These are phyloP conservation scores for Tretioscincus oriximinensis DNA, from an alignment of 2,113 vertebrate genomes.

Conservation along the genomic window DNA sequence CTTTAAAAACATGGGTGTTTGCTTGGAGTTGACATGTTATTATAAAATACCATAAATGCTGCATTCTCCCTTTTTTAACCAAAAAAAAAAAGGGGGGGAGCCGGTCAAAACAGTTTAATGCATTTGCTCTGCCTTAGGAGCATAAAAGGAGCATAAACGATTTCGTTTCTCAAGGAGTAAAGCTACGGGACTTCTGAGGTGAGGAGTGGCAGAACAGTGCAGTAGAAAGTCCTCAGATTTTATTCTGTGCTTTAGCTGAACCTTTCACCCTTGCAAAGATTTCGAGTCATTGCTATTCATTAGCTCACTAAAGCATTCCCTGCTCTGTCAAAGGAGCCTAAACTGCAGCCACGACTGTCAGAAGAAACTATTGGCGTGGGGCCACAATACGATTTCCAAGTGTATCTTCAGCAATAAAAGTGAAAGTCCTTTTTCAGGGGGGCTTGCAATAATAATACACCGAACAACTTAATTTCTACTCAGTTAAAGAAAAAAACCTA, in stretches of 20 bases:
- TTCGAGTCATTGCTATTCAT: neutral
- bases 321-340: neutral
- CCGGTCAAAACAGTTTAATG: slow-evolving; percentile 14
- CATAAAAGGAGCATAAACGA: too few relatives aligned
- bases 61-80: neutral
- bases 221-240: neutral
- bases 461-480: too few relatives aligned
- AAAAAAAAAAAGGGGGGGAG: neutral
- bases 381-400: neutral
- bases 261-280: neutral
- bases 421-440: neutral
- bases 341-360: neutral
- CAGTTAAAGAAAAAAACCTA: too few relatives aligned
- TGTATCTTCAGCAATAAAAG: neutral
- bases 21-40: neutral
- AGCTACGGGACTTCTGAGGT: neutral
- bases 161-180: neutral
- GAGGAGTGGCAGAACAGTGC: accelerated
- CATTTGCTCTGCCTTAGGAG: slow-evolving; percentile 17
- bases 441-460: too few relatives aligned
- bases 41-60: slow-evolving; percentile 17
- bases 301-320: neutral
- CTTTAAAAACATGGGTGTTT: slow-evolving; percentile 16
- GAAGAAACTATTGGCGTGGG: neutral
- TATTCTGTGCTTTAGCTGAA: neutral